Evolutionary conservation across 1,140 invertebrate genomes (phyloP).

Genomic region (Bicyclus anynana): DNA sequence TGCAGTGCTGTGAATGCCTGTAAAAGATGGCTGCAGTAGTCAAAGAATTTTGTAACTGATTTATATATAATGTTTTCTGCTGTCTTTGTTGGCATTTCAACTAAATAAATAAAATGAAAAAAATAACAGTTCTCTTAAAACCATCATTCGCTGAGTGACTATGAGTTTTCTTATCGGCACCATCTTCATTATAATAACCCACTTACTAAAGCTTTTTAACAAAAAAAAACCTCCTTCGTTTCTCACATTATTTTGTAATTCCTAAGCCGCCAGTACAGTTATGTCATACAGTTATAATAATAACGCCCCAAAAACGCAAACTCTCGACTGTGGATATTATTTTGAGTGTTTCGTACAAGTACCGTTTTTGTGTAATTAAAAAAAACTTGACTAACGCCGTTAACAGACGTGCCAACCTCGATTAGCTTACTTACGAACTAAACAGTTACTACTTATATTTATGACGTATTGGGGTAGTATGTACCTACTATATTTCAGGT

Average conservation of each 20-base stretch:
- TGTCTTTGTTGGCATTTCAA: no score
- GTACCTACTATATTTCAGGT: no score
- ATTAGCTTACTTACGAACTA: no score
- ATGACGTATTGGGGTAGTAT: no score
- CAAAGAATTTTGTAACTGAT: no score
- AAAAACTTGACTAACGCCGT: not conserved
- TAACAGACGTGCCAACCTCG: not conserved
- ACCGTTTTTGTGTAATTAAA: conserved; percentile 13
- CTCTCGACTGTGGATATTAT: not conserved
- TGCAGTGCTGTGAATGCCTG: no score
- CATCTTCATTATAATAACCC: not conserved
- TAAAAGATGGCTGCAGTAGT: no score
- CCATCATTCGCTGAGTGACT: no score
- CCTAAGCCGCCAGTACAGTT: conserved; percentile 7
- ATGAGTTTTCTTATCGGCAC: not conserved
- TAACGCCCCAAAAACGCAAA: not conserved
- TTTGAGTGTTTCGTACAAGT: conserved; percentile 1
- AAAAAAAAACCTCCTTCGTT: not conserved
- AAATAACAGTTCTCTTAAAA: no score
- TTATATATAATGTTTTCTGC: no score
- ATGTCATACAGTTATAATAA: conserved; percentile 21
- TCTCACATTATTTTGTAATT: conserved; percentile 6
- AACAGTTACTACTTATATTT: no score
- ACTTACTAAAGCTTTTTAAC: not conserved
- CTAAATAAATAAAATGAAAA: no score